Evolutionary conservation across 2,888 invertebrate genomes (phyloP).

Genomic region (Platycheirus rosarum): DNA sequence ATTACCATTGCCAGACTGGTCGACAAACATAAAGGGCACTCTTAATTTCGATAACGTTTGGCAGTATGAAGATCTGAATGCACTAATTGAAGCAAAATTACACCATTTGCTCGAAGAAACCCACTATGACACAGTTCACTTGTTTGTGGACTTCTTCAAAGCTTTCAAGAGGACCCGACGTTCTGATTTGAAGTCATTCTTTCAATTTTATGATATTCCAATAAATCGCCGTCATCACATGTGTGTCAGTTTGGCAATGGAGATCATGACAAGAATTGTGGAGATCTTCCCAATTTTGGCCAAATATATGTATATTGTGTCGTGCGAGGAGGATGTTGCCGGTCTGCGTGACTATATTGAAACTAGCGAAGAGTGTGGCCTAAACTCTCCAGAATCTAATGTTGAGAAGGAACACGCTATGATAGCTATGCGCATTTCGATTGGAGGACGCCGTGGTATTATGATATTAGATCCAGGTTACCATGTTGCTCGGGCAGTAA

Average conservation of each 20-base stretch:
- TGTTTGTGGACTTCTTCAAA: conserved; percentile 89
- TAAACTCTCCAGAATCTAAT: conserved; percentile 81
- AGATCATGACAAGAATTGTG: conserved; percentile 88
- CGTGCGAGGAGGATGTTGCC: conserved; percentile 93
- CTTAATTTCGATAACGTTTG: conserved; percentile 82
- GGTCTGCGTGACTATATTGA: conserved; percentile 85
- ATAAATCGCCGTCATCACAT: conserved; percentile 91
- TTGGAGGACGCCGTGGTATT: conserved; percentile 89
- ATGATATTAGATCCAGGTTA: conserved; percentile 95
- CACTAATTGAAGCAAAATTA: conserved; percentile 90
- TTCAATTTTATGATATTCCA: conserved; percentile 89
- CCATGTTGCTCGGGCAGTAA: conserved; percentile 92
- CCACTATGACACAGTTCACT: conserved; percentile 94
- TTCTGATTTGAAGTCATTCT: conserved; percentile 88
- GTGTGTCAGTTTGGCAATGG: conserved; percentile 94
- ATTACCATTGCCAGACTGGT: conserved; percentile 90
- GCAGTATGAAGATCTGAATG: conserved; percentile 91
- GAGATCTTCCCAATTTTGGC: conserved; percentile 87
- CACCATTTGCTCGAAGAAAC: conserved; percentile 91
- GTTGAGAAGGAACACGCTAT: conserved; percentile 95
- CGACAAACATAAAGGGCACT: conserved; percentile 83
- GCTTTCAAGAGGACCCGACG: conserved; percentile 86
- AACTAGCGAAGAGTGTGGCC: conserved; percentile 83
- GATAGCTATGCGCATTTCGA: conserved; percentile 88
- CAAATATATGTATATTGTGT: conserved; percentile 88